phyloP scores from a whole-genome alignment of 2,113 vertebrate genomes.

The Carlito syrichta region DNA sequence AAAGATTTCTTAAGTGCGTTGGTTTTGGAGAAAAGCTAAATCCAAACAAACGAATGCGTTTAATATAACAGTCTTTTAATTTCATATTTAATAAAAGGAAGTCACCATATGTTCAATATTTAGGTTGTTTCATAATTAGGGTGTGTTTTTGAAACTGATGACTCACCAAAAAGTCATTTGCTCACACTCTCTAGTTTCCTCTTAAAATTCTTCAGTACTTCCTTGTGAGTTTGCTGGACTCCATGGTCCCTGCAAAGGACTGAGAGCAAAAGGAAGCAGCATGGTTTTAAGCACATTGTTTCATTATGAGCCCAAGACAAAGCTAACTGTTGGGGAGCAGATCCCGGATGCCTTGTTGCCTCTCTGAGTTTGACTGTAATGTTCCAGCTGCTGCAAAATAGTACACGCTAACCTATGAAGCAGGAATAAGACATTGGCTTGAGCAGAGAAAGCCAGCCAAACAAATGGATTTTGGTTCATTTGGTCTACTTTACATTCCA shows the following conservation, averaged over 20 bases:
- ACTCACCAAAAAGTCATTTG: conserved; percentile 26
- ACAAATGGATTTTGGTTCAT: not conserved
- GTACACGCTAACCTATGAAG: not conserved
- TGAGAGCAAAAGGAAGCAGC: not conserved
- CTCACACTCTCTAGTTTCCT: conserved; percentile 14
- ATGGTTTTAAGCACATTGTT: not conserved
- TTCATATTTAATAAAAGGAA: not conserved
- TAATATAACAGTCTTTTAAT: not conserved
- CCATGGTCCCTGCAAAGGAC: not conserved
- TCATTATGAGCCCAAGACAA: not conserved
- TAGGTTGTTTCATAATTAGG: not conserved
- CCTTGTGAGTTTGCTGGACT: not conserved
- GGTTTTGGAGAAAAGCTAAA: not conserved
- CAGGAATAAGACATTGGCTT: not conserved
- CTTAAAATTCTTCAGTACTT: conserved; percentile 29
- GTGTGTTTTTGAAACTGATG: conserved; percentile 12
- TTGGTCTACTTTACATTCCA: not conserved
- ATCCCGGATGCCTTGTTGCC: not conserved
- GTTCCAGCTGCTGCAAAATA: not conserved
- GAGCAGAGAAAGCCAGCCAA: not conserved
- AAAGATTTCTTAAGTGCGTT: not conserved
- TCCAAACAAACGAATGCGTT: not conserved
- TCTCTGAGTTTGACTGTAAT: not conserved
- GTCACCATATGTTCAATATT: not conserved
- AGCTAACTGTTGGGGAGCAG: not conserved